phyloP scores from a whole-genome alignment of 2,113 vertebrate genomes.

The Poecilia latipinna region DNA sequence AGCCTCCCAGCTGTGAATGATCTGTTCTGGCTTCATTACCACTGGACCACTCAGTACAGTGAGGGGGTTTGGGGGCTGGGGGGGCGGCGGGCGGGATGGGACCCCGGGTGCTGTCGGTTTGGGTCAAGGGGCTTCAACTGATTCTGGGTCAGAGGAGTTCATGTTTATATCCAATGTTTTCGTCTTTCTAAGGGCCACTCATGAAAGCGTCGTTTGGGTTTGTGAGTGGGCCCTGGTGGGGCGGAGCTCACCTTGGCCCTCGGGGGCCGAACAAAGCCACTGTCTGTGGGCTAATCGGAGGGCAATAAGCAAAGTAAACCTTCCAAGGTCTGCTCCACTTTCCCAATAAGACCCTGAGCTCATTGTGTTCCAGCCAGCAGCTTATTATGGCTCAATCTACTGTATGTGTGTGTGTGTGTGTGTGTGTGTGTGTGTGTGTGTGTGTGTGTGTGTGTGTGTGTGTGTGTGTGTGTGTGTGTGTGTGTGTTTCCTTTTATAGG shows the following conservation, averaged over 20 bases:
- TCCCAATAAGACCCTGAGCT: conserved; percentile 52
- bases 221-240: conserved; percentile 25
- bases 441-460: background rate
- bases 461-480: conserved; percentile 20
- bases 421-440: conserved; percentile 26
- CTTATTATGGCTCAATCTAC: conserved; percentile 59
- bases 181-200: conserved; percentile 9
- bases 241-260: conserved; percentile 28
- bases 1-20: conserved; percentile 50
- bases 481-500: conserved; percentile 42
- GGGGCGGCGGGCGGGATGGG: conserved; percentile 19
- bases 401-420: conserved; percentile 28
- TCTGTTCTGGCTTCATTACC: conserved; percentile 58
- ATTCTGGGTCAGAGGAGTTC: conserved; percentile 32
- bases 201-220: conserved; percentile 15
- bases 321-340: conserved; percentile 54
- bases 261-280: conserved; percentile 40
- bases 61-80: background rate
- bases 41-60: conserved; percentile 40
- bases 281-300: conserved; percentile 57
- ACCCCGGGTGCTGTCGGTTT: conserved; percentile 45
- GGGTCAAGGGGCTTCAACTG: conserved; percentile 49
- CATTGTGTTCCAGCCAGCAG: conserved; percentile 45
- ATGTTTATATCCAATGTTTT: conserved; percentile 34
- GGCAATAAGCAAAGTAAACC: conserved; percentile 65